These are phyloP conservation scores for Lepisosteus oculatus DNA, from an alignment of 2,113 vertebrate genomes.

Conservation along the genomic window DNA sequence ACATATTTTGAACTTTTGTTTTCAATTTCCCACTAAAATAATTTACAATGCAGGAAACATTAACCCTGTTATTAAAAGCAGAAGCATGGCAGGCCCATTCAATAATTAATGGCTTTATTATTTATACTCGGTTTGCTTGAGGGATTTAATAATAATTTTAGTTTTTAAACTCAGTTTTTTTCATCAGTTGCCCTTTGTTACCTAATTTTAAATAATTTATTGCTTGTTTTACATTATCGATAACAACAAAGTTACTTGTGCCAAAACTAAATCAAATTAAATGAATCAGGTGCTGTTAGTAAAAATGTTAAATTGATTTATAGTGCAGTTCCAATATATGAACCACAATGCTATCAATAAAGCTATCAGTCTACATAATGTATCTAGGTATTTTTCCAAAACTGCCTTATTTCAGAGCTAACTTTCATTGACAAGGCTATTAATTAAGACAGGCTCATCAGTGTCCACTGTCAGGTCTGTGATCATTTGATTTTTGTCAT, in stretches of 20 bases:
- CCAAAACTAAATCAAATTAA: conserved; percentile 35
- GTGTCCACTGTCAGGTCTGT: conserved; percentile 33
- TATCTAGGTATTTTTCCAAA: conserved; percentile 26
- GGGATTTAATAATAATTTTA: neutral
- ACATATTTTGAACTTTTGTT: no score
- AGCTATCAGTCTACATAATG: conserved; percentile 24
- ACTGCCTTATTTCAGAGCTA: conserved; percentile 21
- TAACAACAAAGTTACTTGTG: conserved; percentile 23
- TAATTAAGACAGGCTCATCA: conserved; percentile 52
- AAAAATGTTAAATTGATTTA: conserved; percentile 45
- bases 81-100: no score
- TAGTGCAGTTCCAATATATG: conserved; percentile 27
- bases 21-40: no score
- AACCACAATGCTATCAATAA: conserved; percentile 28
- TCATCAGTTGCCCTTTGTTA: conserved; percentile 22
- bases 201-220: conserved; percentile 18
- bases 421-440: conserved; percentile 44
- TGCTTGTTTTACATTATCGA: conserved; percentile 9
- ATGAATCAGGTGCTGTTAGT: conserved; percentile 44
- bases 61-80: no score
- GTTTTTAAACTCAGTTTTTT: conserved; percentile 6
- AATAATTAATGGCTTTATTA: neutral
- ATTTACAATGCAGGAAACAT: no score
- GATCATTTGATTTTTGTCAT: conserved; percentile 57
- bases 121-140: neutral